Conservation (phyloP, 2,113 vertebrate genomes). For the Perca schrenkii region DNA sequence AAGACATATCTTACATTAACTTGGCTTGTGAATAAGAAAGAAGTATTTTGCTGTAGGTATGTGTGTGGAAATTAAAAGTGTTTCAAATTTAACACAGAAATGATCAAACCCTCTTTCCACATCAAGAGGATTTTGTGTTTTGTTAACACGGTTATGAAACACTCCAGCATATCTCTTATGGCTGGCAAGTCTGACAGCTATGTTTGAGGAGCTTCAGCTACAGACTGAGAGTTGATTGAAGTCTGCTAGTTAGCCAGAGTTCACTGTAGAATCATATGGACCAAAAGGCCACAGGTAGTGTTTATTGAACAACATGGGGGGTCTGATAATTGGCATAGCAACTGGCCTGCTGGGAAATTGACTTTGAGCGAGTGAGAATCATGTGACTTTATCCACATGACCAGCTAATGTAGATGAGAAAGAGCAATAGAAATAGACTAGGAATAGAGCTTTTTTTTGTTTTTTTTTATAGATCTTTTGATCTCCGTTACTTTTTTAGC, state of each 20-base stretch:
- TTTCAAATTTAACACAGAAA: slow-evolving; percentile 14
- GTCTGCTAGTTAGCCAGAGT: slow-evolving; percentile 37
- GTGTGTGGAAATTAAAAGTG: slow-evolving; percentile 15
- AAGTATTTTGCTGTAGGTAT: slow-evolving; percentile 2
- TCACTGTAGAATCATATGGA: slow-evolving; percentile 34
- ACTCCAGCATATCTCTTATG: slow-evolving; percentile 24
- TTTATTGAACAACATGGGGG: slow-evolving; percentile 38
- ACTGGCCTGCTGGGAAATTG: slow-evolving; percentile 26
- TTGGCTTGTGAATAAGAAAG: slow-evolving; percentile 13
- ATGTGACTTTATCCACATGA: slow-evolving; percentile 7
- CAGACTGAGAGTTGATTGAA: slow-evolving; percentile 41
- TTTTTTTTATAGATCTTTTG: not conserved
- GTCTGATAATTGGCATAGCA: slow-evolving; percentile 44
- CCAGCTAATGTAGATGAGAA: not conserved
- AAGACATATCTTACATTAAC: slow-evolving; percentile 1
- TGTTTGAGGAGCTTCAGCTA: slow-evolving; percentile 23
- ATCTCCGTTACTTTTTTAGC: too few relatives aligned
- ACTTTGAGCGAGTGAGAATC: slow-evolving; percentile 9
- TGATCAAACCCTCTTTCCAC: slow-evolving; percentile 9
- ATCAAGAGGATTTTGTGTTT: slow-evolving; percentile 18
- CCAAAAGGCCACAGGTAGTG: slow-evolving; percentile 31
- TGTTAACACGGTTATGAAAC: slow-evolving; percentile 14
- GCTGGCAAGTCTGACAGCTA: slow-evolving; percentile 26
- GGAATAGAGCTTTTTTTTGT: not conserved
- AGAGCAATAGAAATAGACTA: not conserved